Percentiles rank a stretch among this genome's conserved stretches.
Evolutionary conservation across 2,113 vertebrate genomes (phyloP).

Genomic region (Baryphthengus martii): DNA sequence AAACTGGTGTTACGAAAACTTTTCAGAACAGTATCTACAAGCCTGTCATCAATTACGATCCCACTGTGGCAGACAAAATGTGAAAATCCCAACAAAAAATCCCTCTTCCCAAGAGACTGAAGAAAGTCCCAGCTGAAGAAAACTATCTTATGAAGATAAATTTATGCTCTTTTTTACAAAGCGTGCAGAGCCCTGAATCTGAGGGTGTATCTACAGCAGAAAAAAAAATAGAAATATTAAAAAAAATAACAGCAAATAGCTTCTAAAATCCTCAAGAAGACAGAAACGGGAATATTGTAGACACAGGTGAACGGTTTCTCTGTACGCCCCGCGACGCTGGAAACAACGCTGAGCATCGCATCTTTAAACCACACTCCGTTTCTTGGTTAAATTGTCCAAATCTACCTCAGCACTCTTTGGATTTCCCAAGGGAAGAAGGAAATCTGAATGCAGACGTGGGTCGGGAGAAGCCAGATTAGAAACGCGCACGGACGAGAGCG

Average conservation of each 20-base stretch:
- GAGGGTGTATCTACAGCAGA: not conserved
- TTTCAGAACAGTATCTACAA: not conserved
- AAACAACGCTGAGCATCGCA: accelerated
- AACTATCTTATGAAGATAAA: not conserved
- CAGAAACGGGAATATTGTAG: not conserved
- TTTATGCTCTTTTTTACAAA: not conserved
- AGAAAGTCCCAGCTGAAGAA: not conserved
- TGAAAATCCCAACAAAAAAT: not conserved
- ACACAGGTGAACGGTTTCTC: not conserved
- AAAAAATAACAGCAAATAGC: not conserved
- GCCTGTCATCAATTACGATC: not conserved
- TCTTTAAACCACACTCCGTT: not conserved
- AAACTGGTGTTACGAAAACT: not conserved
- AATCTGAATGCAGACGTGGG: not conserved
- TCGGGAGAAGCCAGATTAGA: not conserved
- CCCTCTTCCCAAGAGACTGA: not conserved
- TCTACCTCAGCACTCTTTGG: too few species aligned
- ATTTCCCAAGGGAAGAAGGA: not conserved
- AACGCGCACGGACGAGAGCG: not conserved
- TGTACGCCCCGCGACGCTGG: not conserved
- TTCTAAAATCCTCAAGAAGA: not conserved
- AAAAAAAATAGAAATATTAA: not conserved
- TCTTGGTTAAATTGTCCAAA: not conserved
- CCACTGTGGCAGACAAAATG: not conserved
- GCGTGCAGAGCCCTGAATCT: not conserved